Percentiles rank a stretch among this genome's conserved stretches.
Evolutionary conservation across 2,797 vertebrate species (phyloP).

Genomic region (Eutrigla gurnardus): DNA sequence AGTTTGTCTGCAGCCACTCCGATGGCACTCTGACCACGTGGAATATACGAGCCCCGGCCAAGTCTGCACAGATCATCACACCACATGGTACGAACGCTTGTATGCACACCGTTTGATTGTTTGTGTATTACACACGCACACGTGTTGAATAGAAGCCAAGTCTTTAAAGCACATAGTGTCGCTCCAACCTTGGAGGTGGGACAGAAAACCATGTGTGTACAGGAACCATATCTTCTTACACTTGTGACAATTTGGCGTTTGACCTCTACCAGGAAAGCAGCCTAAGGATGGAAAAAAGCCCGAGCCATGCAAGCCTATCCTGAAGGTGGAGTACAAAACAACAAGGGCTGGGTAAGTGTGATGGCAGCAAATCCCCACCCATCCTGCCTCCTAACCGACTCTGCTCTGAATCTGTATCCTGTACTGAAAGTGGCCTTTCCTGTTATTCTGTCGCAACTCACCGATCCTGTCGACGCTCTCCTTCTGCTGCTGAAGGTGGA

Average conservation of each 20-base stretch:
- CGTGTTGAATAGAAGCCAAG: conserved; percentile 13
- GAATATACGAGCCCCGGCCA: conserved; percentile 93
- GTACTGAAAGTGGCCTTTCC: conserved; percentile 64
- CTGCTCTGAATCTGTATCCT: conserved; percentile 62
- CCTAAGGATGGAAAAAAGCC: conserved; percentile 99
- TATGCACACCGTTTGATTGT: conserved; percentile 31
- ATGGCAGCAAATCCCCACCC: conserved; percentile 48
- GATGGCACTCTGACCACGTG: conserved; percentile 98
- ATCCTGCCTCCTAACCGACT: conserved; percentile 64
- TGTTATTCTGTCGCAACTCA: conserved; percentile 61
- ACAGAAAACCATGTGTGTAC: neutral
- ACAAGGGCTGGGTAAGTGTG: conserved; percentile 92
- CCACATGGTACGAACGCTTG: conserved; percentile 90
- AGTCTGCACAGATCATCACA: conserved; percentile 94
- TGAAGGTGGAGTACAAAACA: conserved; percentile 99
- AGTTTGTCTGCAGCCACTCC: conserved; percentile 98
- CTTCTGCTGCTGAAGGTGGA: neutral
- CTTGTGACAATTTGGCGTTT: conserved; percentile 19
- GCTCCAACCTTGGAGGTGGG: neutral
- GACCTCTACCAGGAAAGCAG: conserved; percentile 91
- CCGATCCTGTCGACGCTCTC: conserved; percentile 8
- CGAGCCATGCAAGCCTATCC: conserved; percentile 98
- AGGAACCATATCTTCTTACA: neutral
- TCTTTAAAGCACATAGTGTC: conserved; percentile 24
- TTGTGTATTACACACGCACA: neutral